Percentiles rank a stretch among this genome's conserved stretches.
Conservation (phyloP, 1,140 invertebrate genomes). For the Lethrus apterus region DNA sequence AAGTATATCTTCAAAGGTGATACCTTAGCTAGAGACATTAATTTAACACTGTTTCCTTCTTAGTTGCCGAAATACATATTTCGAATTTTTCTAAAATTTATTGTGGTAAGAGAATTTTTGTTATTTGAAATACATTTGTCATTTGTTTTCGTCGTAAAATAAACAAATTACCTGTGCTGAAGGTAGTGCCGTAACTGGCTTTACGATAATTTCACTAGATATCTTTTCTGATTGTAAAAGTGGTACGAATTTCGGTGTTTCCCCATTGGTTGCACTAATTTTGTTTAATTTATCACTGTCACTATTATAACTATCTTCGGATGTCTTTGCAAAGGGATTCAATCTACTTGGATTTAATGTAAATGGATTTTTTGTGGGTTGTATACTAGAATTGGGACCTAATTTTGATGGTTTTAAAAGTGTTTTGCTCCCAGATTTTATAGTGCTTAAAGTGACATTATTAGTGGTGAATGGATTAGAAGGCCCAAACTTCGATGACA, state of each 20-base stretch:
- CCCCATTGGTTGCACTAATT: slow-evolving; percentile 26
- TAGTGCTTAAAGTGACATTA: slow-evolving; percentile 11
- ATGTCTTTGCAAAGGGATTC: slow-evolving; percentile 30
- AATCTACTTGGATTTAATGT: slow-evolving; percentile 33
- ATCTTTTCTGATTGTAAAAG: slow-evolving; percentile 27
- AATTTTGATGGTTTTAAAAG: slow-evolving; percentile 22
- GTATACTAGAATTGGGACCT: background rate
- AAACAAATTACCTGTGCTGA: slow-evolving; percentile 10
- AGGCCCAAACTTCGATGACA: slow-evolving; percentile 27
- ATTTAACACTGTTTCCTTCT: no score
- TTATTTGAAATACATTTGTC: no score
- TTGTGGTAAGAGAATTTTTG: no score
- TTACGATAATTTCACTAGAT: slow-evolving; percentile 12
- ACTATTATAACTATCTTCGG: slow-evolving; percentile 16
- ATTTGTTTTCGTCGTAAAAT: background rate
- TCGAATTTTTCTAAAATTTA: no score
- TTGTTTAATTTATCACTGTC: slow-evolving; percentile 17
- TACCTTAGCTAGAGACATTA: no score
- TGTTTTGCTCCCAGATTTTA: slow-evolving; percentile 11
- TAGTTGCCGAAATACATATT: no score
- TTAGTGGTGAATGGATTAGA: slow-evolving; percentile 4
- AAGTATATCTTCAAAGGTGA: no score
- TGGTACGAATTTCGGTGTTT: slow-evolving; percentile 37
- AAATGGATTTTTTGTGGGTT: slow-evolving; percentile 16
- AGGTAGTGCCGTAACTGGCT: slow-evolving; percentile 3